Percentiles rank a stretch among this genome's conserved stretches.
Evolutionary conservation across 2,888 invertebrate genomes (phyloP).

Genomic region (Lucinisca nassula): DNA sequence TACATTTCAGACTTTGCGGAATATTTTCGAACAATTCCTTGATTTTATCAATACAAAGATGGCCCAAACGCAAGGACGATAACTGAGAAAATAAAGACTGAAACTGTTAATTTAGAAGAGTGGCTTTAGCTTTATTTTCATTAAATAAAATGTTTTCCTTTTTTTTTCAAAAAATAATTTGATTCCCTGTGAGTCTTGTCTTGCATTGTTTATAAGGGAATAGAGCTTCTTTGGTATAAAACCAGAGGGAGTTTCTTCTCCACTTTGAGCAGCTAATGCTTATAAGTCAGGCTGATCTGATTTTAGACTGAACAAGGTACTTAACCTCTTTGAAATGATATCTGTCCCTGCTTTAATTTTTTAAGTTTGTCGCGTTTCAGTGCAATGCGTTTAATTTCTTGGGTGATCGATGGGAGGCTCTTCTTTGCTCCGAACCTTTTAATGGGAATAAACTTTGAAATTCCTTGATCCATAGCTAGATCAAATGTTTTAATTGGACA

Average conservation of each 20-base stretch:
- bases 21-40: neutral
- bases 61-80: neutral
- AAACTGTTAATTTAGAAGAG: neutral
- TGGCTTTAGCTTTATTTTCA: too few species aligned
- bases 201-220: too few species aligned
- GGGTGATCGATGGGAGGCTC: conserved; percentile 4
- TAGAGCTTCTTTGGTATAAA: neutral
- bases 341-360: neutral
- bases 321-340: neutral
- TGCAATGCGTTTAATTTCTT: neutral
- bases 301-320: neutral
- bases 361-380: neutral
- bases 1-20: neutral
- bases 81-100: neutral
- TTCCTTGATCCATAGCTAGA: neutral
- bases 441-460: conserved; percentile 25
- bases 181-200: too few species aligned
- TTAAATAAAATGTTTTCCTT: neutral
- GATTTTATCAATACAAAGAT: neutral
- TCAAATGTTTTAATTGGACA: neutral
- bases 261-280: neutral
- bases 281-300: neutral
- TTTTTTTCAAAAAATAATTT: neutral
- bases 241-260: neutral
- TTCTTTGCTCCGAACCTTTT: conserved; percentile 18